Conservation (phyloP, 1,140 invertebrate genomes). For the Holcopasites calliopsidis region DNA sequence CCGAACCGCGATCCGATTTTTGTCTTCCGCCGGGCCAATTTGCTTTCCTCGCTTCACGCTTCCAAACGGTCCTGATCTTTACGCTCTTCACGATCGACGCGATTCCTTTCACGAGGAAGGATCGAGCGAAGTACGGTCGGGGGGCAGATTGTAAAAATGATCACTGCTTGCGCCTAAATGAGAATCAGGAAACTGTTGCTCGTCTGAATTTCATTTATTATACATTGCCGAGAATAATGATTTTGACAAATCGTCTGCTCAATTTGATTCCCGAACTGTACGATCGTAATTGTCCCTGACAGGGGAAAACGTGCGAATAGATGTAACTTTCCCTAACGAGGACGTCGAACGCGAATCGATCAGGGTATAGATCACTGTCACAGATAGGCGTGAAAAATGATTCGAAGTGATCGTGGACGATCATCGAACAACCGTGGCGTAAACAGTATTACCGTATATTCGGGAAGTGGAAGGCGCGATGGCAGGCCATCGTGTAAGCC, state of each 20-base stretch:
- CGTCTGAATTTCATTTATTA: too few relatives aligned
- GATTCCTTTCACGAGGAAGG: background rate
- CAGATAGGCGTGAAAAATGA: slow-evolving; percentile 7
- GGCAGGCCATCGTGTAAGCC: slow-evolving; percentile 31
- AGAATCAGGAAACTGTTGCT: too few relatives aligned
- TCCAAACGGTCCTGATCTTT: background rate
- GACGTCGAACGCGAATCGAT: slow-evolving; percentile 1
- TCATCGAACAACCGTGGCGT: background rate
- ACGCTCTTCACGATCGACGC: background rate
- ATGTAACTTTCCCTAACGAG: too few relatives aligned
- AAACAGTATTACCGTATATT: slow-evolving; percentile 53
- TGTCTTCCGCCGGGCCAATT: slow-evolving; percentile 38
- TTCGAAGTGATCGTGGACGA: background rate
- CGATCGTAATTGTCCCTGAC: too few relatives aligned
- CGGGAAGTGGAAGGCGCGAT: slow-evolving; percentile 73
- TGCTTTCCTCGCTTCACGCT: slow-evolving; percentile 13
- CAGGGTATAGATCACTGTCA: slow-evolving; percentile 2
- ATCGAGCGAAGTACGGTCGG: background rate
- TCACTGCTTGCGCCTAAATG: too few relatives aligned
- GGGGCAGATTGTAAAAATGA: too few relatives aligned
- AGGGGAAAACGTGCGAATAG: background rate
- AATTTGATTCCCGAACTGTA: too few relatives aligned
- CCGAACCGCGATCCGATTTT: slow-evolving; percentile 29
- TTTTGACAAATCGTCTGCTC: too few relatives aligned
- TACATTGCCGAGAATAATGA: too few relatives aligned